A percentile compares a stretch with the other conserved stretches of the same genome.
Conservation (phyloP, 2,113 vertebrate genomes). For the Xyliphius kryptos region DNA sequence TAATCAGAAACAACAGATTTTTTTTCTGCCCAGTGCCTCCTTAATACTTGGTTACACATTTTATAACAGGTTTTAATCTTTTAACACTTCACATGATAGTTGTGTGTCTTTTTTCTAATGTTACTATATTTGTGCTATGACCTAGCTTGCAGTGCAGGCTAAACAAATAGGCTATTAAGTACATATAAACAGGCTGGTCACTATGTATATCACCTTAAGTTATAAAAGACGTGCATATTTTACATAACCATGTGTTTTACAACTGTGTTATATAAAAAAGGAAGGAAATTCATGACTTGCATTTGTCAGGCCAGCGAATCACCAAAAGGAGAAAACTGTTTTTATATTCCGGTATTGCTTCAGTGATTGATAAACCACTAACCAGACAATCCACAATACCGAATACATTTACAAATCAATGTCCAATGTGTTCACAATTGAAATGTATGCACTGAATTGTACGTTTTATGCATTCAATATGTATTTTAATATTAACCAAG, state of each 20-base stretch:
- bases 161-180: conserved; percentile 22
- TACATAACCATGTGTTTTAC: not conserved
- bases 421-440: conserved; percentile 41
- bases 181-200: conserved; percentile 40
- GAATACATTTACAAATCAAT: conserved; percentile 42
- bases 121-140: conserved; percentile 39
- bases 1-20: conserved; percentile 7
- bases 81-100: not conserved
- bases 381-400: conserved; percentile 28
- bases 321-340: too few relatives aligned
- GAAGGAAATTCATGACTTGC: not conserved
- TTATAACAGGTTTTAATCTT: not conserved
- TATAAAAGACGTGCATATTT: conserved; percentile 23
- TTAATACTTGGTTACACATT: conserved; percentile 12
- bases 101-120: conserved; percentile 4
- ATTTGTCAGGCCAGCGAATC: not conserved
- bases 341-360: not conserved
- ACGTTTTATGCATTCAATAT: conserved; percentile 49
- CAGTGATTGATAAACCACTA: not conserved
- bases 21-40: conserved; percentile 32
- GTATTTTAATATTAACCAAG: conserved; percentile 64
- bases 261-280: not conserved
- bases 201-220: conserved; percentile 29
- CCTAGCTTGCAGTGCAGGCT: conserved; percentile 66
- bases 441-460: conserved; percentile 68